A percentile compares a stretch with the other conserved stretches of the same genome.
phyloP scores from a whole-genome alignment of 2,797 vertebrate genomes.

The Gymnothorax javanicus region DNA sequence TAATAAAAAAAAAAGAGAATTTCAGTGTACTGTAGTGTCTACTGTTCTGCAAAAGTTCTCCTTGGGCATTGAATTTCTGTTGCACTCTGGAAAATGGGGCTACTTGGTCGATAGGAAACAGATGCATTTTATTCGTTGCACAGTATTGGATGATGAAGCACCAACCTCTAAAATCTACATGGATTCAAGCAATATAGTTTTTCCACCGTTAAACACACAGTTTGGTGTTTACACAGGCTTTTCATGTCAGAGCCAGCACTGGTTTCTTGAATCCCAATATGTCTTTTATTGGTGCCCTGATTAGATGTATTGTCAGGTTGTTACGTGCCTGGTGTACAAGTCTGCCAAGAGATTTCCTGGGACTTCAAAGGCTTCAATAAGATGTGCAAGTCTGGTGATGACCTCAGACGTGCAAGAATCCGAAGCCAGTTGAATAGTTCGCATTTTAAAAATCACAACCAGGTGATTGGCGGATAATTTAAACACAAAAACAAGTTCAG shows the following conservation, averaged over 20 bases:
- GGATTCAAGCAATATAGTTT: conserved; percentile 11
- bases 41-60: neutral
- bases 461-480: neutral
- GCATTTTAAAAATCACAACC: conserved; percentile 15
- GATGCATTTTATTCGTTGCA: conserved; percentile 20
- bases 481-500: neutral
- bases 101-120: conserved; percentile 21
- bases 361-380: neutral
- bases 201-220: conserved; percentile 15
- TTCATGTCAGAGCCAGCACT: neutral
- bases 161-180: neutral
- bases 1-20: neutral
- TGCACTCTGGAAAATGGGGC: conserved; percentile 20
- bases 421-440: conserved; percentile 9
- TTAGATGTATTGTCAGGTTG: conserved; percentile 29
- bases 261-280: conserved; percentile 9
- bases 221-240: conserved; percentile 12
- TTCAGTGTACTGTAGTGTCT: neutral
- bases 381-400: neutral
- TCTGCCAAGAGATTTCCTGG: conserved; percentile 22
- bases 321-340: conserved; percentile 24
- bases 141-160: neutral
- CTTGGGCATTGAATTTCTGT: neutral
- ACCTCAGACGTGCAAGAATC: neutral
- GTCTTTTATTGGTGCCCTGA: conserved; percentile 24